Base-by-base conservation (phyloP, 1,140 invertebrate species). In the Bombus pascuorum region DNA sequence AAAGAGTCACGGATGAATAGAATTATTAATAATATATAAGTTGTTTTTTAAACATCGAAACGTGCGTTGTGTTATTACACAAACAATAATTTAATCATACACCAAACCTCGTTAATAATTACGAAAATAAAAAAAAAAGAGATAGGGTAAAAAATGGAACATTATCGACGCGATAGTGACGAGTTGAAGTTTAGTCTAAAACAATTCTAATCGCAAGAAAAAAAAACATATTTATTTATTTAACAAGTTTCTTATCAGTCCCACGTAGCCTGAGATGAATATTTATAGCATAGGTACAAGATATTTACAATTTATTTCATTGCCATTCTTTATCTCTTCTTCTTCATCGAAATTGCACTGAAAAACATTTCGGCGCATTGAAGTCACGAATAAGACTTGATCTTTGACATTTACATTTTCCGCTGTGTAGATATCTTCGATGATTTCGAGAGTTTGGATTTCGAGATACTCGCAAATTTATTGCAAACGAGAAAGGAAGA, bases 191-290 rank as follows among this genome's bases (percentile, higher is more conserved):
- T 47, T 47, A 5, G 47, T 47, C 15, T 47, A 1, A 72, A 73
- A 47, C 34, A 39, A 72, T 66, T 15, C 34, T 59, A 53, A 28
- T 42, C 37, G 37, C 37, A 32, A 73, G 65, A 3, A 32, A 68
- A 77, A n/a, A n/a, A n/a, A 62, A 62, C 3, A 25, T 84, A 84
- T 78, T 78, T 78, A 71, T 70, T 78, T 57, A 71, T 70, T 78
- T 42, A 84, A 53, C 22, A 62, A 10, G 13, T 34, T 78, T 78
- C 53, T 78, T 72, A 84, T 78, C 74, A 72, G 66, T 18, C 37
- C 22, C 28, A 28, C 18, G 37, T 59, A 57, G 13, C 22, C 28
- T 15, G 47, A 77, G 18, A 34, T 28, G 5, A 37, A 22, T 53
- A 53, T 53, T 53, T 53, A 53, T 53, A 53, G 6, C 47, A 8